These are phyloP conservation scores for Suillia variegata DNA, from an alignment of 2,888 invertebrate genomes.

Conservation along the genomic window DNA sequence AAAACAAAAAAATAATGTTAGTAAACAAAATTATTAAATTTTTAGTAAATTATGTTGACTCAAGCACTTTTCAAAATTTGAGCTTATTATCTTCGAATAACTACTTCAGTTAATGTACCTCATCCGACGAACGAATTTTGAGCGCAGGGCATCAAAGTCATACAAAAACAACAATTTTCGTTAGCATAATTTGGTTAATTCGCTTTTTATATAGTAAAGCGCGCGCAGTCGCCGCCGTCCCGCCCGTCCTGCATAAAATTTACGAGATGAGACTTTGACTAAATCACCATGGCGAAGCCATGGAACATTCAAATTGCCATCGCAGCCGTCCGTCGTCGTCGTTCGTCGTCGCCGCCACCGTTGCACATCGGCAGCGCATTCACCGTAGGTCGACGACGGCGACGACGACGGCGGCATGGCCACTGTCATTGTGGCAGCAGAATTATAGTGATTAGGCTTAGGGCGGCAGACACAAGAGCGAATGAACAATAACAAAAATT, in stretches of 20 bases:
- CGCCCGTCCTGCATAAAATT: neutral
- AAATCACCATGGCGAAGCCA: slow-evolving; percentile 4
- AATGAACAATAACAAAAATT: neutral
- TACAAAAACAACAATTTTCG: no score
- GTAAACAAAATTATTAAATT: no score
- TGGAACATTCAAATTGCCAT: neutral
- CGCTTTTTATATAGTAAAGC: slow-evolving; percentile 43
- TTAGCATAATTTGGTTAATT: slow-evolving; percentile 48
- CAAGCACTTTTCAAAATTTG: no score
- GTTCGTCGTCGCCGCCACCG: neutral
- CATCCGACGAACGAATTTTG: no score
- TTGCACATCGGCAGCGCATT: slow-evolving; percentile 15
- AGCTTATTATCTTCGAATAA: no score
- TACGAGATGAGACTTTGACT: neutral
- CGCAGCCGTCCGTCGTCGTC: neutral
- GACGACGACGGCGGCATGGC: neutral
- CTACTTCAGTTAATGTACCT: no score
- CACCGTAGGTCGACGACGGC: no score
- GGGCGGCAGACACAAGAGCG: neutral
- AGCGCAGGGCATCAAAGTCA: no score
- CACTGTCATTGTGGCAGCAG: neutral
- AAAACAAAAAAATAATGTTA: no score
- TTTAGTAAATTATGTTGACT: no score
- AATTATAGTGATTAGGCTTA: neutral
- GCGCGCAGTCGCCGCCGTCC: no score